phyloP scores from a whole-genome alignment of 2,888 invertebrate genomes.

The Sussaba pulchella region DNA sequence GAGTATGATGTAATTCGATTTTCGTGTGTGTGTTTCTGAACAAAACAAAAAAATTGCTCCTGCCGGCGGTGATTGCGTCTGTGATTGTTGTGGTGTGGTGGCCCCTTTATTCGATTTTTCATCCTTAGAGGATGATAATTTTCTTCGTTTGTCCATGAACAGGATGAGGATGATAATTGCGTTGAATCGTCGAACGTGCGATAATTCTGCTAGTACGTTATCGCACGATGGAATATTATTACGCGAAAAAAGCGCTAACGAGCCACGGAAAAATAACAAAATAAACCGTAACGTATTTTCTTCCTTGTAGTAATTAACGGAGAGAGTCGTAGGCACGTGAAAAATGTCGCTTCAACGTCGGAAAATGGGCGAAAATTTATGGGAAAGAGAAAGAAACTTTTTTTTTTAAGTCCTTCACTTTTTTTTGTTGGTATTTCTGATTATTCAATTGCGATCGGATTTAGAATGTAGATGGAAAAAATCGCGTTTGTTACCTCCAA shows the following conservation, averaged over 20 bases:
- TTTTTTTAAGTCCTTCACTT: constrained; percentile 57
- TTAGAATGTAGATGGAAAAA: neutral
- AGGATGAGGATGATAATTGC: constrained; percentile 28
- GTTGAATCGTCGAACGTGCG: constrained; percentile 46
- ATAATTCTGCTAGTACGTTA: constrained; percentile 50
- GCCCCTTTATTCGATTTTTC: constrained; percentile 12
- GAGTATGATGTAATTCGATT: too few species aligned
- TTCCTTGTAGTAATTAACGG: neutral
- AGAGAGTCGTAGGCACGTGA: neutral
- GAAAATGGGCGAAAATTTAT: constrained; percentile 34
- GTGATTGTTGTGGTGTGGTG: constrained; percentile 51
- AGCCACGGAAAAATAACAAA: constrained; percentile 2
- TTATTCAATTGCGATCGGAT: constrained; percentile 2
- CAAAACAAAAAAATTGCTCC: constrained; percentile 48
- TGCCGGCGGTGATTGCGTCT: constrained; percentile 56
- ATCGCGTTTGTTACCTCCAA: neutral
- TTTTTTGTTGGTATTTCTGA: constrained; percentile 48
- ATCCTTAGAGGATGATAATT: neutral
- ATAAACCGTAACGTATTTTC: constrained; percentile 5
- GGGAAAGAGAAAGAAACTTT: too few species aligned
- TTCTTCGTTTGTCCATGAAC: constrained; percentile 11
- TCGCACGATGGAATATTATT: constrained; percentile 56
- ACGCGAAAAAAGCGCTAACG: constrained; percentile 8
- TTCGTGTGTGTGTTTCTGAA: too few species aligned
- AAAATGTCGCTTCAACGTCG: constrained; percentile 45